Base-by-base conservation (phyloP, 2,888 invertebrate species). In the Nebria salina region DNA sequence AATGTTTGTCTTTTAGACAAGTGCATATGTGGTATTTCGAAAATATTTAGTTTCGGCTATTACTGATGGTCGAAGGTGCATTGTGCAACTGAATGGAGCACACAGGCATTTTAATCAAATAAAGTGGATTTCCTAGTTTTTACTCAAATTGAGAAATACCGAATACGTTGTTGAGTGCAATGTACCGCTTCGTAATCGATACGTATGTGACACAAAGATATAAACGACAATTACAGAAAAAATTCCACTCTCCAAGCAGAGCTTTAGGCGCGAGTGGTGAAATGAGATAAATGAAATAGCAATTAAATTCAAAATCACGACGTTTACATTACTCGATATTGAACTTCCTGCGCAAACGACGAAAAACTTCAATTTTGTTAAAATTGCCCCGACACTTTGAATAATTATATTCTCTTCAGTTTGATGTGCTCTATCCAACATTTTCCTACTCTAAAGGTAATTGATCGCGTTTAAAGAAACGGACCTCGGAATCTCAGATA, bases 351-450 rank as follows among this genome's bases (percentile, higher is more conserved):
- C 34, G 2, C 34, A 84, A 83, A 82, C 83, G 83, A 82, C 74
- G 74, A 76, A 82, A 82, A 81, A 20, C 20, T 20, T 20, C 20
- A 20, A 20, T 20, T 20, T 20, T 20, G 20, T 20, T 82, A 82
- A 76, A 83, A 83, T 84, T 84, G 83, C 82, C 34, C 83, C 84
- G 84, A 84, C 84, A 84, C 83, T 85, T 85, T 85, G 85, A 85
- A 85, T 85, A 85, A 85, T 85, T 83, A 84, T 84, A 34, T 82
- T 83, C 82, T 82, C 82, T 83, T 77, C 78, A 73, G 82, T 81
- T 83, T 83, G 83, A 83, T 83, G 83, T 82, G 80, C 81, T 83
- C 83, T 54, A 13, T 15, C 26, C n/a, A 25, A 8, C 15, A 13
- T 66, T 66, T 66, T 8, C 66, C n/a, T 13, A 7, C 66, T 25